These are phyloP conservation scores for Pantherophis alleghaniensis DNA, from an alignment of 2,797 vertebrate genomes.

Conservation along the genomic window DNA sequence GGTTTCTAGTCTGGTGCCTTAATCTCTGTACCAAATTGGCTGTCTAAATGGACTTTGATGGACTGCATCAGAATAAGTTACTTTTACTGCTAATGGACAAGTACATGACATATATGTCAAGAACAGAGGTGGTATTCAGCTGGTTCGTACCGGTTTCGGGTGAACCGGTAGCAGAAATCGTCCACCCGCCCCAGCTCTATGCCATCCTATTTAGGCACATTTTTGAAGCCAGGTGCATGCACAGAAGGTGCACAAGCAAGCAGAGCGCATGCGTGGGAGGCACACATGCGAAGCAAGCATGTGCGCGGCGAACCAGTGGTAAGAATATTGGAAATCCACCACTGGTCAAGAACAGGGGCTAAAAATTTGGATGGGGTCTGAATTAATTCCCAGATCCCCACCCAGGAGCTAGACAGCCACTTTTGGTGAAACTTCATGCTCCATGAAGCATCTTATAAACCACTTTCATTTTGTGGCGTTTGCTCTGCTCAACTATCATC, in stretches of 20 bases:
- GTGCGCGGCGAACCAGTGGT: too few relatives aligned
- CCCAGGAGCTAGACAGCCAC: neutral
- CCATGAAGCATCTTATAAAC: neutral
- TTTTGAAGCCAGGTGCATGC: too few relatives aligned
- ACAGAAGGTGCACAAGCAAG: too few relatives aligned
- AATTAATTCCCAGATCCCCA: neutral
- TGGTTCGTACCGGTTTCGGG: too few relatives aligned
- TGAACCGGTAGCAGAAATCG: too few relatives aligned
- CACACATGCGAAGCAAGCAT: too few relatives aligned
- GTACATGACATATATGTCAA: neutral
- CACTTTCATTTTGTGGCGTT: neutral
- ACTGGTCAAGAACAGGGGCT: neutral
- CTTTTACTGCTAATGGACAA: neutral
- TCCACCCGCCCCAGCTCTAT: too few relatives aligned
- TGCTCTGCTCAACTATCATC: neutral
- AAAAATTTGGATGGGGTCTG: neutral
- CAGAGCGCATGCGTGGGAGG: too few relatives aligned
- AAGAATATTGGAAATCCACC: too few relatives aligned
- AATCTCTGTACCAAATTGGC: neutral
- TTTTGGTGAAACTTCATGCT: neutral
- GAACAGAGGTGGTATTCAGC: neutral
- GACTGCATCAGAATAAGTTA: neutral
- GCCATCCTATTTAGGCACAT: too few relatives aligned
- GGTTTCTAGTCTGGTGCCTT: neutral
- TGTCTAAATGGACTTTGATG: neutral